Percentiles rank a stretch among this genome's conserved stretches.
These are phyloP conservation scores for Punctoribates punctum DNA, from an alignment of 2,888 invertebrate species.

Conservation along the genomic window DNA sequence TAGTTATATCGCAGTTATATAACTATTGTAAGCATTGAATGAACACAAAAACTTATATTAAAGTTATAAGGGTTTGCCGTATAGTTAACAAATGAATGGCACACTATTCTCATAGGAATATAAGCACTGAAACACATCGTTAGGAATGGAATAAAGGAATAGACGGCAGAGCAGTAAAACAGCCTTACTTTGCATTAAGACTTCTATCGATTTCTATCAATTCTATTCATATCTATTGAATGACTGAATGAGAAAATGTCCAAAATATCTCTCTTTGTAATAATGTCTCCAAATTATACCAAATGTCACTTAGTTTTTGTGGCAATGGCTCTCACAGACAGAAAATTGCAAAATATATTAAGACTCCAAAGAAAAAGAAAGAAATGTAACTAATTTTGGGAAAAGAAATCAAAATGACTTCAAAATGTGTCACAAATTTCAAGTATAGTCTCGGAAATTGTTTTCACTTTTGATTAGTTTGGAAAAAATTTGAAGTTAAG, in stretches of 20 bases:
- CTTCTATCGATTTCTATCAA: not conserved
- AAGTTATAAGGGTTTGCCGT: not conserved
- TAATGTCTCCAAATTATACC: not conserved
- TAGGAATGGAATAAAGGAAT: not conserved
- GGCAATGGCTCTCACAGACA: not conserved
- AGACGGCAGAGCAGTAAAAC: not conserved
- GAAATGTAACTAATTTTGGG: not conserved
- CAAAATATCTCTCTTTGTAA: not conserved
- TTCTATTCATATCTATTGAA: not conserved
- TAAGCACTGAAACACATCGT: not conserved
- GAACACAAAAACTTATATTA: not conserved
- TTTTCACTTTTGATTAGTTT: not conserved
- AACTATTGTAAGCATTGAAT: not conserved
- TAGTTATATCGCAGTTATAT: not conserved
- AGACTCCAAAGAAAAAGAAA: not conserved
- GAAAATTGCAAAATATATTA: constrained; percentile 9
- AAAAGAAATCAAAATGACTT: too few relatives aligned
- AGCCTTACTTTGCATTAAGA: not conserved
- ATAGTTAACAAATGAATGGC: constrained; percentile 20
- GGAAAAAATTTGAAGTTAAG: not conserved
- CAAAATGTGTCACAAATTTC: too few relatives aligned
- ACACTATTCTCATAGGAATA: not conserved
- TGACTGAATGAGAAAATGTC: not conserved
- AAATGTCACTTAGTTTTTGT: not conserved
- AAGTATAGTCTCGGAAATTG: not conserved